A percentile compares a stretch with the other conserved stretches of the same genome.
These are phyloP conservation scores for Apostichopus leukothele DNA, from an alignment of 53 echinoderm and acorn worm species.

Conservation along the genomic window DNA sequence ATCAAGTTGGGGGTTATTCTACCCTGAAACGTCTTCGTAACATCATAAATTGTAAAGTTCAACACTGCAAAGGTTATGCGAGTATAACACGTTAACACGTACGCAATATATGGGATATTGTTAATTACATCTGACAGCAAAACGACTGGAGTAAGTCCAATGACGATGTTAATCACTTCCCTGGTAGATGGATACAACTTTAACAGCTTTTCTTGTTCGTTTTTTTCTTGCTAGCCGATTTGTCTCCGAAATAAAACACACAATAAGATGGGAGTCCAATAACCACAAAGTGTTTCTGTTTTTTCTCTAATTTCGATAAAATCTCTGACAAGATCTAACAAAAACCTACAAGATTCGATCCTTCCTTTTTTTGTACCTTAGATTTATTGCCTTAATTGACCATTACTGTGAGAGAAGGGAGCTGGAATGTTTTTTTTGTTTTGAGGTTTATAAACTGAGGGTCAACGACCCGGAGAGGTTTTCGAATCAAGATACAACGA, in stretches of 20 bases:
- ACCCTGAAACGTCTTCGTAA: neutral
- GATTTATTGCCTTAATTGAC: constrained; percentile 6
- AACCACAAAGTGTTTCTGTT: neutral
- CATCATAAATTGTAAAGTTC: neutral
- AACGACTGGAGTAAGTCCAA: constrained; percentile 34
- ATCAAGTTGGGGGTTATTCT: neutral
- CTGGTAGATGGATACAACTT: neutral
- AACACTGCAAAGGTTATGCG: neutral
- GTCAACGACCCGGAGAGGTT: neutral
- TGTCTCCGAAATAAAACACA: neutral
- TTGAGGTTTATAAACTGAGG: neutral
- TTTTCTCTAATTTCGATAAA: neutral
- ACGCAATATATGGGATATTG: neutral
- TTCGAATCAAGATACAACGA: neutral
- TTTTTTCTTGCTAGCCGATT: neutral
- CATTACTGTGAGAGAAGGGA: neutral
- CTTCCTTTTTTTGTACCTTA: neutral
- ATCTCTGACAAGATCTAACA: neutral
- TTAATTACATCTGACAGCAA: constrained; percentile 1
- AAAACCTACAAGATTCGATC: neutral
- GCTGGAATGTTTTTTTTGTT: neutral
- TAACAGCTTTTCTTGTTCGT: neutral
- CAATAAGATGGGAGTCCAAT: neutral
- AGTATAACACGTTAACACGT: neutral
- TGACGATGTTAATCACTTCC: neutral